Evolutionary conservation across 2,113 vertebrate species (phyloP).

Genomic region (Bos indicus): DNA sequence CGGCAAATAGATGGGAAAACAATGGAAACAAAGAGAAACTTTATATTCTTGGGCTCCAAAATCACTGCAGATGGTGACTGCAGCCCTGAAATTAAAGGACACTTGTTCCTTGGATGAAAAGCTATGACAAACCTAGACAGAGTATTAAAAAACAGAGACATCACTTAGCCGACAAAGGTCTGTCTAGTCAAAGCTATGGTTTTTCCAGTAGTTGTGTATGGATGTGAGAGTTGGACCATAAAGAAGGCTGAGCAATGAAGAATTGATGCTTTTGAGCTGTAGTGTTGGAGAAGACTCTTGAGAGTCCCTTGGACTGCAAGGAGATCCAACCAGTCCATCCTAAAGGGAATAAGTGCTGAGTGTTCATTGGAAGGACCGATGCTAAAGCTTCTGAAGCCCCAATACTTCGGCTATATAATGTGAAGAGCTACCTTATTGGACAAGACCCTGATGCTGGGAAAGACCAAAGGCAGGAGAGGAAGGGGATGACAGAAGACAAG

Average conservation of each 20-base stretch:
- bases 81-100: neutral
- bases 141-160: neutral
- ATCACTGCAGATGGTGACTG: neutral
- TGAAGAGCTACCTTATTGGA: neutral
- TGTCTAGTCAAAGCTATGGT: neutral
- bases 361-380: neutral
- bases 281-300: neutral
- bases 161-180: neutral
- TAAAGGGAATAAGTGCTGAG: neutral
- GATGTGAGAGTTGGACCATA: neutral
- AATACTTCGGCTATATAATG: neutral
- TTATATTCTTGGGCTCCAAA: neutral
- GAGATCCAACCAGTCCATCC: neutral
- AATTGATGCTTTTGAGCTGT: neutral
- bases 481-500: neutral
- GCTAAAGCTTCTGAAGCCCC: neutral
- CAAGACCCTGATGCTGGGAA: neutral
- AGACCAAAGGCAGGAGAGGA: neutral
- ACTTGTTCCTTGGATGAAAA: neutral
- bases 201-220: neutral
- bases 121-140: neutral
- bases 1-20: neutral
- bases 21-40: neutral
- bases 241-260: neutral
- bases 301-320: neutral